A percentile compares a stretch with the other conserved stretches of the same genome.
Conservation (phyloP, 2,797 vertebrate genomes). For the Acrossocheilus wenchowensis region DNA sequence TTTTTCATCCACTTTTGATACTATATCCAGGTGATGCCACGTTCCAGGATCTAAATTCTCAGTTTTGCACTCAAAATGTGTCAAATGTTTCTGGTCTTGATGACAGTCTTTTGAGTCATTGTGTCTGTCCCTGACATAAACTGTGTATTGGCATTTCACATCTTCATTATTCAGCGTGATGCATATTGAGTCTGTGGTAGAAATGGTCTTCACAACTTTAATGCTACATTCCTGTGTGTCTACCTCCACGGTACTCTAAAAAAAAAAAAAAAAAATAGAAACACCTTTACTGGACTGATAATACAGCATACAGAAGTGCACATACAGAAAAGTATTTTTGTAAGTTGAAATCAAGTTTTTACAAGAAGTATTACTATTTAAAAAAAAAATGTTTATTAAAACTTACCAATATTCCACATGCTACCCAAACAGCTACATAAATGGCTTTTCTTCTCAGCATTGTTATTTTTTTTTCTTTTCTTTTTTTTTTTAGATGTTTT, state of each 20-base stretch:
- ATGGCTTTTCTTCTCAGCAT: slow-evolving; percentile 71
- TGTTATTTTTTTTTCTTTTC: slow-evolving; percentile 47
- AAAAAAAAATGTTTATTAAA: not conserved
- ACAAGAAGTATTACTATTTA: not conserved
- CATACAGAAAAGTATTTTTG: not conserved
- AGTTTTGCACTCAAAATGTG: slow-evolving; percentile 37
- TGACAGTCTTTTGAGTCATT: slow-evolving; percentile 39
- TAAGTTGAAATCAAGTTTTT: not conserved
- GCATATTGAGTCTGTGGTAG: slow-evolving; percentile 59
- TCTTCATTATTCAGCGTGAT: slow-evolving; percentile 62
- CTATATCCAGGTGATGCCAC: slow-evolving; percentile 68
- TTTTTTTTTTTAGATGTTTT: slow-evolving; percentile 49
- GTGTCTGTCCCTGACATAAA: slow-evolving; percentile 51
- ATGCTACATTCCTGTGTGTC: slow-evolving; percentile 65
- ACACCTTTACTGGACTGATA: not conserved
- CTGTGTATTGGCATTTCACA: slow-evolving; percentile 66
- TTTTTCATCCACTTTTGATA: slow-evolving; percentile 55
- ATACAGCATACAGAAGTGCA: not conserved
- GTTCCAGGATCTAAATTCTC: slow-evolving; percentile 69
- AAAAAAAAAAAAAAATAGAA: not conserved
- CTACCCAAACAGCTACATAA: slow-evolving; percentile 55
- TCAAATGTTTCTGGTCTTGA: not conserved
- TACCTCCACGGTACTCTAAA: slow-evolving; percentile 62
- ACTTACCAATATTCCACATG: slow-evolving; percentile 71
- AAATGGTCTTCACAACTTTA: slow-evolving; percentile 29